Conservation (phyloP, 1,140 invertebrate genomes). For the Sesamia nonagrioides region DNA sequence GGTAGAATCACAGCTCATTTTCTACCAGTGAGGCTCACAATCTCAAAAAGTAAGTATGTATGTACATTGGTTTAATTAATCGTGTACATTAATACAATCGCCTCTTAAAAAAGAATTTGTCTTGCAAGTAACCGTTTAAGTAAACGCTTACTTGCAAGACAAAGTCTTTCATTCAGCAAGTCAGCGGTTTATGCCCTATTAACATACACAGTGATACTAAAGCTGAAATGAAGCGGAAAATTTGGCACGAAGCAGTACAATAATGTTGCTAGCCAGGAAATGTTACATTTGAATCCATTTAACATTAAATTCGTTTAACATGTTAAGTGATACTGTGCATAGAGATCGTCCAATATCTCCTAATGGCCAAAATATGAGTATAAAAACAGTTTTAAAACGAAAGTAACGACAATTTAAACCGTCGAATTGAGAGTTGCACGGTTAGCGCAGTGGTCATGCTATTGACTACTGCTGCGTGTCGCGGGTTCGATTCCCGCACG, state of each 20-base stretch:
- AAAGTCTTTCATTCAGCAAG: too few relatives aligned
- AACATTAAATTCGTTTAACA: not conserved
- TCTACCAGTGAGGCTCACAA: too few relatives aligned
- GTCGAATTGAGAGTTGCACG: too few relatives aligned
- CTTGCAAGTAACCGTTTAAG: slow-evolving; percentile 1
- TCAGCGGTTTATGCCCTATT: not conserved
- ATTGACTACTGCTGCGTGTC: too few relatives aligned
- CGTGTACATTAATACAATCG: not conserved
- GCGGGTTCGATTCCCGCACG: too few relatives aligned
- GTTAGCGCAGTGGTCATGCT: too few relatives aligned
- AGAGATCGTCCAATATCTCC: not conserved
- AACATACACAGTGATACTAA: not conserved
- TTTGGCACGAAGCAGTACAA: not conserved
- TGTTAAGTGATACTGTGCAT: not conserved
- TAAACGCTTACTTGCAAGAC: too few relatives aligned
- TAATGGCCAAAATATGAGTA: not conserved
- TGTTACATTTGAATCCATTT: not conserved
- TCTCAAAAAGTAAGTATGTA: not conserved
- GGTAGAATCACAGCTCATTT: too few relatives aligned
- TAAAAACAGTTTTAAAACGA: too few relatives aligned
- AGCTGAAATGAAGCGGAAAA: not conserved
- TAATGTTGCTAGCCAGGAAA: not conserved
- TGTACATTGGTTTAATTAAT: not conserved
- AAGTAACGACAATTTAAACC: too few relatives aligned
- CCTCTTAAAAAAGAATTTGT: slow-evolving; percentile 12